Percentiles rank a stretch among this genome's conserved stretches.
These are phyloP conservation scores for Bufotes viridis DNA, from an alignment of 2,797 vertebrate genomes.

Conservation along the genomic window DNA sequence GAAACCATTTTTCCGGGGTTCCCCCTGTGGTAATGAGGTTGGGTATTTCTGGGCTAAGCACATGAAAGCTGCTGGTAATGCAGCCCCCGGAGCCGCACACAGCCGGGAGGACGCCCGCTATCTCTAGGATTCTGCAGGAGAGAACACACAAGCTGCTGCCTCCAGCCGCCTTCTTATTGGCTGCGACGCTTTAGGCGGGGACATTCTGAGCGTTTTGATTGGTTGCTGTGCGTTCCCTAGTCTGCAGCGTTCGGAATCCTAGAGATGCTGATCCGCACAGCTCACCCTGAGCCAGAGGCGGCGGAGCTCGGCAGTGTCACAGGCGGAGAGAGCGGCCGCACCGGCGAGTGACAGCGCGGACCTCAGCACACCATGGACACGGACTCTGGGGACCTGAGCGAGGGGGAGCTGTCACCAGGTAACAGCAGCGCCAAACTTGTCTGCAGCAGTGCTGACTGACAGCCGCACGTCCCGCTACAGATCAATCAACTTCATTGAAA, in stretches of 20 bases:
- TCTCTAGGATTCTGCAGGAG: constrained; percentile 17
- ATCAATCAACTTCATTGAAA: neutral
- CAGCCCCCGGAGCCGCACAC: neutral
- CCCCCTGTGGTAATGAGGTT: too few species aligned
- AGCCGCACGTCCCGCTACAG: neutral
- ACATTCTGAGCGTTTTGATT: constrained; percentile 17
- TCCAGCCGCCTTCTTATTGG: constrained; percentile 31
- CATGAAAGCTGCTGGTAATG: too few species aligned
- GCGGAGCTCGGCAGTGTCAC: constrained; percentile 33
- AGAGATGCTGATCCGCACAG: constrained; percentile 44
- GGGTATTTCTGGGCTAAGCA: too few species aligned
- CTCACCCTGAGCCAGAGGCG: constrained; percentile 41
- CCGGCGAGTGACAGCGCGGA: constrained; percentile 23
- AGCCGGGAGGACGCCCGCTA: neutral
- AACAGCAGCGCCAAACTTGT: neutral
- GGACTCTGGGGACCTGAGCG: constrained; percentile 95
- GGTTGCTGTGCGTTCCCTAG: constrained; percentile 15
- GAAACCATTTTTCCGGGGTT: too few species aligned
- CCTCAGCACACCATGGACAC: constrained; percentile 84
- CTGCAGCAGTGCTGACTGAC: neutral
- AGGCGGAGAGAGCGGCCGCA: neutral
- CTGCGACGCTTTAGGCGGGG: constrained; percentile 1
- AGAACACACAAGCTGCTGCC: neutral
- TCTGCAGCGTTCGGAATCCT: constrained; percentile 22
- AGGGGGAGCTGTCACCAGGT: constrained; percentile 81